Percentiles rank a stretch among this genome's conserved stretches.
Evolutionary conservation across 2,888 invertebrate species (phyloP).

Genomic region (Xylocampa areola): DNA sequence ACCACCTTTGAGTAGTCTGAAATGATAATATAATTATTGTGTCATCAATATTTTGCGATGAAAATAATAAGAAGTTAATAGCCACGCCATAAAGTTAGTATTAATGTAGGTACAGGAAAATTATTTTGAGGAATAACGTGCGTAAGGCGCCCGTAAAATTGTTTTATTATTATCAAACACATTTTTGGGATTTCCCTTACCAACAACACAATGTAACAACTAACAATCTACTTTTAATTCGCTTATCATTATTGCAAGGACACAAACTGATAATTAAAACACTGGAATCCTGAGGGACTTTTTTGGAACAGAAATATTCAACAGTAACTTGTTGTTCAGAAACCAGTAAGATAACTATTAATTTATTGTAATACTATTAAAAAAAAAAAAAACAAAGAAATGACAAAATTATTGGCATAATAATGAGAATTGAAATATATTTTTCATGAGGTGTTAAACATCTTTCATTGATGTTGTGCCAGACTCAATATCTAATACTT

Average conservation of each 20-base stretch:
- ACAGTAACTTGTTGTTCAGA: too few species aligned
- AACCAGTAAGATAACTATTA: too few species aligned
- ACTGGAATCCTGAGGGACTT: slow-evolving; percentile 22
- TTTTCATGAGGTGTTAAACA: too few species aligned
- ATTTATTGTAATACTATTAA: too few species aligned
- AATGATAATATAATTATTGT: slow-evolving; percentile 64
- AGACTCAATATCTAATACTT: too few species aligned
- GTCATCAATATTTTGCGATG: slow-evolving; percentile 5
- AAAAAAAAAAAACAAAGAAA: too few species aligned
- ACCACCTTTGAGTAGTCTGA: slow-evolving; percentile 79
- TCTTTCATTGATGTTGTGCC: too few species aligned
- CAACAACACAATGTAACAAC: neutral
- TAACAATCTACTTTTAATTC: slow-evolving; percentile 1
- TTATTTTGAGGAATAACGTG: neutral
- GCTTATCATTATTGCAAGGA: slow-evolving; percentile 21
- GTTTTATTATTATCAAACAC: slow-evolving; percentile 8
- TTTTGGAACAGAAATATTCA: neutral
- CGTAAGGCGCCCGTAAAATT: slow-evolving; percentile 1
- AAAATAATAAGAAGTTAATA: slow-evolving; percentile 8
- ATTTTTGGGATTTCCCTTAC: slow-evolving; percentile 38
- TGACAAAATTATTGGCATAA: too few species aligned
- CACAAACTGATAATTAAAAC: slow-evolving; percentile 22
- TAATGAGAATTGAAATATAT: too few species aligned
- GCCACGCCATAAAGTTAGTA: slow-evolving; percentile 21
- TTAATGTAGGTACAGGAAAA: slow-evolving; percentile 4